Percentiles rank a stretch among this genome's conserved stretches.
These are phyloP conservation scores for Sylvicola cinctus DNA, from an alignment of 2,888 invertebrate species.

Conservation along the genomic window DNA sequence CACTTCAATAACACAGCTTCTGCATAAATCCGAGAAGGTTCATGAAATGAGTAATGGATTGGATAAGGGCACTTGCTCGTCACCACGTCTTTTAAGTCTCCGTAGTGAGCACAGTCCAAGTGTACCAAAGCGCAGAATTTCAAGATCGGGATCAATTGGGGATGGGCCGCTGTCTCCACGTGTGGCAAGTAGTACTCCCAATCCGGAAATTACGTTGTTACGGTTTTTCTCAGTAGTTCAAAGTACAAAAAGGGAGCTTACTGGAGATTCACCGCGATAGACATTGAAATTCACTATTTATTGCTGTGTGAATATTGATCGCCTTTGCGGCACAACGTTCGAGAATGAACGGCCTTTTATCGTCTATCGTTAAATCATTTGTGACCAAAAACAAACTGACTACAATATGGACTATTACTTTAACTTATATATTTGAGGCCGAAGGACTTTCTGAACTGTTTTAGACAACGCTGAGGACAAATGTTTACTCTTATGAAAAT, in stretches of 20 bases:
- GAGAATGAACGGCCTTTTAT: no score
- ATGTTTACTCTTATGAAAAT: no score
- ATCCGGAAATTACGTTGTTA: slow-evolving; percentile 22
- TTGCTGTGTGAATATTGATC: no score
- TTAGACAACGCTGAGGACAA: no score
- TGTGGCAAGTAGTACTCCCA: slow-evolving; percentile 13
- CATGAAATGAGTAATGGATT: background rate
- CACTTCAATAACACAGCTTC: slow-evolving; percentile 10
- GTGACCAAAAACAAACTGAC: no score
- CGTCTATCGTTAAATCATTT: no score
- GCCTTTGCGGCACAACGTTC: no score
- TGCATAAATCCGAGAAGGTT: background rate
- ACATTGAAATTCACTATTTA: no score
- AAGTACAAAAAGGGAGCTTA: background rate
- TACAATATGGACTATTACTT: no score
- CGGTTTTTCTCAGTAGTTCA: slow-evolving; percentile 17
- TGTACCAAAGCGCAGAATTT: slow-evolving; percentile 15
- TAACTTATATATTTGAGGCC: no score
- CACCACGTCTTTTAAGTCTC: slow-evolving; percentile 20
- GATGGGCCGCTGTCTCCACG: background rate
- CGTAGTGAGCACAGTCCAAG: slow-evolving; percentile 1
- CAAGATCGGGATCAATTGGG: slow-evolving; percentile 9
- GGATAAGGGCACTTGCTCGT: slow-evolving; percentile 8
- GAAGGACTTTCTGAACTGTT: no score
- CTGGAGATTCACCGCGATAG: no score